These are phyloP conservation scores for Trachythela sp. DNA, from an alignment of 64 coral and sea anemone species.

Conservation along the genomic window DNA sequence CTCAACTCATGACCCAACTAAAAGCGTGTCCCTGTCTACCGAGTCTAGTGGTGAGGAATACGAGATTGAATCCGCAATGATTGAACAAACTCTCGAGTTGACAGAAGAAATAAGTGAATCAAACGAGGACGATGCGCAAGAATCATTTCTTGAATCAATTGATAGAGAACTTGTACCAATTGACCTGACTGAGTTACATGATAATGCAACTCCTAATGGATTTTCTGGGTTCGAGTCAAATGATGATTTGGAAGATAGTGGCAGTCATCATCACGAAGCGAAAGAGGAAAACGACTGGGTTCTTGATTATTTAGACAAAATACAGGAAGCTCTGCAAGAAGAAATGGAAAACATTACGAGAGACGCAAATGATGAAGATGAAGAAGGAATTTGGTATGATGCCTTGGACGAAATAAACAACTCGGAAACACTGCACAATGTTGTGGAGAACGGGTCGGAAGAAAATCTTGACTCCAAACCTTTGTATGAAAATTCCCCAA, in stretches of 20 bases:
- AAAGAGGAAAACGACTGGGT: too few species aligned
- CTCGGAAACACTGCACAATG: too few species aligned
- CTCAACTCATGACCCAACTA: background rate
- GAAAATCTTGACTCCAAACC: background rate
- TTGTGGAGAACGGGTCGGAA: too few species aligned
- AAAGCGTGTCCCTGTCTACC: background rate
- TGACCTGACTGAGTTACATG: background rate
- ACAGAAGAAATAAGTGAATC: background rate
- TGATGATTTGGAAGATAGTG: background rate
- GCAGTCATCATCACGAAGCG: too few species aligned
- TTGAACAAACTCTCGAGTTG: background rate
- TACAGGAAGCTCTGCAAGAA: too few species aligned
- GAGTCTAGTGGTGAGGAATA: background rate
- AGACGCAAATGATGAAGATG: too few species aligned
- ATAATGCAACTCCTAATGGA: background rate
- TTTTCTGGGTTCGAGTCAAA: background rate
- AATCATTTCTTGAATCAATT: too few species aligned
- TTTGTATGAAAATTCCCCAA: background rate
- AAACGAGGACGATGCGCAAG: background rate
- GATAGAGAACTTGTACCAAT: too few species aligned
- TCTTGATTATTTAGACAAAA: too few species aligned
- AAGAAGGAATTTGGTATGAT: too few species aligned
- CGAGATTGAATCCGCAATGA: background rate
- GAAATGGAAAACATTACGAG: too few species aligned
- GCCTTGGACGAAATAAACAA: too few species aligned